Evolutionary conservation across 2,888 invertebrate species (phyloP), one percentile per base, ranked within the genome.

Genomic region (Philaethria dido): DNA sequence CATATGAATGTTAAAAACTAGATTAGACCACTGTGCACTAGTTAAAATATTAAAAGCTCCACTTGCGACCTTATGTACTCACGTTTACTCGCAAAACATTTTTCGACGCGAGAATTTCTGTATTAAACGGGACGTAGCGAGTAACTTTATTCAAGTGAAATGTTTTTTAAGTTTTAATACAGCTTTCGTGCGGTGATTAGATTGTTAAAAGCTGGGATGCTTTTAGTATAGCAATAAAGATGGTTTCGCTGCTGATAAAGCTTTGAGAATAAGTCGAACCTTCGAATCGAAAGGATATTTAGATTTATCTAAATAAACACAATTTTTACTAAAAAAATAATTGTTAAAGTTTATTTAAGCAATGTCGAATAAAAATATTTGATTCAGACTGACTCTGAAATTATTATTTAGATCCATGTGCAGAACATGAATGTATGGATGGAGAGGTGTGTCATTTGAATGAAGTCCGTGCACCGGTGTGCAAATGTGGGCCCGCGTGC

Each of bases 371-470:
- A 47, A 13, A 6, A n/a, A 6, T n/a, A 45, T 45, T 1, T 16
- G n/a, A 5, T 45, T 45, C n/a, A n/a, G 3, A 2, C 13, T 13
- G 42, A 3, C 14, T 42, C 1, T 4, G n/a, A 42, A 8, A 45
- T 1, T 2, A 8, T 3, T 2, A 13, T 54, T 39, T 93, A 98
- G 98, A 98, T 94, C 98, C 98, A 0, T 98, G 98, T 86, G 94
- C 95, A 48, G 95, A 95, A 66, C 94, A 96, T 74, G 94, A 94
- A 79, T 98, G 98, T 87, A 93, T 95, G 33, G 95, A 95, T 73
- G 96, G 96, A 36, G 96, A 97, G 81, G 93, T 97, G 69, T 98
- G 98, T 88, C 97, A 96, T 85, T 91, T 98, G 85, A 96, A 97
- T 86, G 94, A 94, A 75, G 94, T 95, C 62, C 94, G 98, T 54